Evolutionary conservation across 2,888 invertebrate genomes (phyloP).

Genomic region (Plemyria rubiginata): DNA sequence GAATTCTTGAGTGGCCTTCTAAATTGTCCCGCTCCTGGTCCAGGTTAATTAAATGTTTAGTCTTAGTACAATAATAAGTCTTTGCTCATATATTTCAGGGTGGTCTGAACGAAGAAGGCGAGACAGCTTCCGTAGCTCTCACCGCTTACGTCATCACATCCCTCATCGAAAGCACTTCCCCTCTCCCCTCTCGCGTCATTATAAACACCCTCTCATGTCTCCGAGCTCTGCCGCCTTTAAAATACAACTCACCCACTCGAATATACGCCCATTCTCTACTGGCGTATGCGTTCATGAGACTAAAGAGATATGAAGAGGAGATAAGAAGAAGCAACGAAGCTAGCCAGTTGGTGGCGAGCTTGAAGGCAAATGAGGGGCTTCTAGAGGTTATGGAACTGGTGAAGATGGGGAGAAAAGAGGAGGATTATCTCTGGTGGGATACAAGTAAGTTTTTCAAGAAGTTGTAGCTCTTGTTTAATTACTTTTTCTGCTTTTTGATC

Average conservation of each 20-base stretch:
- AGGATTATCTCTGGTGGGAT: constrained; percentile 92
- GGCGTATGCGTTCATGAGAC: constrained; percentile 64
- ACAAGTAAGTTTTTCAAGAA: constrained; percentile 74
- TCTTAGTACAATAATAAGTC: too few relatives aligned
- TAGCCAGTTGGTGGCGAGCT: constrained; percentile 43
- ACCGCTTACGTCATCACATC: constrained; percentile 89
- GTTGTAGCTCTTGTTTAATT: too few relatives aligned
- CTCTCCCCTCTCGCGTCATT: constrained; percentile 74
- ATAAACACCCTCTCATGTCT: constrained; percentile 86
- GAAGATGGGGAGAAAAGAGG: constrained; percentile 61
- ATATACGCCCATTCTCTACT: constrained; percentile 67
- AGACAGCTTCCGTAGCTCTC: constrained; percentile 85
- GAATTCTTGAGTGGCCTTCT: too few relatives aligned
- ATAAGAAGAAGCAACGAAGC: constrained; percentile 45
- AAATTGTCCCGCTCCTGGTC: too few relatives aligned
- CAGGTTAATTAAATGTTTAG: too few relatives aligned
- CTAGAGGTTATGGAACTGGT: constrained; percentile 61
- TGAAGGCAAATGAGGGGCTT: constrained; percentile 63
- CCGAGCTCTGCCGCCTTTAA: constrained; percentile 70
- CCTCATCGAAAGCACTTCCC: constrained; percentile 84
- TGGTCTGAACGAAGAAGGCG: constrained; percentile 79
- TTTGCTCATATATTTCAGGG: constrained; percentile 65
- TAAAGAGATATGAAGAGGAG: constrained; percentile 63
- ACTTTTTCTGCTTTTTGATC: too few relatives aligned
- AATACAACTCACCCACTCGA: constrained; percentile 55